Base-by-base conservation (phyloP, 2,888 invertebrate genomes). In the Cerceris ruficornis region DNA sequence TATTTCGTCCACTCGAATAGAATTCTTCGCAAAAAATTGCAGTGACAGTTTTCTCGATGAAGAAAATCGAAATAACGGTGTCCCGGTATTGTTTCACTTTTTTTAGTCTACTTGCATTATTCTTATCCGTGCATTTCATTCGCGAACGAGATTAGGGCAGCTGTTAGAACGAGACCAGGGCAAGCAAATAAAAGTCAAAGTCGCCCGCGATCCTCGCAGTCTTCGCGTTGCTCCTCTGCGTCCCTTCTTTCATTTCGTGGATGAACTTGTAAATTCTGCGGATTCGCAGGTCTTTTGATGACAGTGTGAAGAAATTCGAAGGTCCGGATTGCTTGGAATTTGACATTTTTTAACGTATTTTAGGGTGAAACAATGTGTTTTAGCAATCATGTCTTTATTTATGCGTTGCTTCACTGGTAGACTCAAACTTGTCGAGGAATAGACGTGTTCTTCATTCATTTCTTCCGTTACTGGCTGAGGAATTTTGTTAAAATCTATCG, bases 201-300 rank as follows among this genome's bases (percentile, higher is more conserved):
- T 46, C 57, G 46, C 42, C 28, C 66, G 57, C 67, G 74, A 69
- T 65, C 60, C 50, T 15, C 17, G 43, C 55, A 52, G 54, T 75
- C 59, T 66, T 71, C 17, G 58, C 67, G 50, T 67, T 46, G 14
- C 39, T 67, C 46, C 11, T 67, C 49, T 39, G 14, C 41, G 58
- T 49, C 15, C 67, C 13, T 58, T 49, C 49, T 49, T 67, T 39
- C 43, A 58, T 67, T 41, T 39, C 41, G 13, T 54, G 14, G 55
- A 28, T 13, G 55, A 28, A 28, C 28, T 28, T 28, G 15, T 52
- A 13, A 13, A 14, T 17, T 7, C 28, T 15, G 17, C 6, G 17
- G 43, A 7, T 42, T 1, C 9, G 7, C 43, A 46, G 6, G 41
- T 11, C 11, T 11, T 46, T 8, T 11, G 46, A 46, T 8, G 9